Conservation (phyloP, 2,113 vertebrate species). For the Garra rufa region DNA sequence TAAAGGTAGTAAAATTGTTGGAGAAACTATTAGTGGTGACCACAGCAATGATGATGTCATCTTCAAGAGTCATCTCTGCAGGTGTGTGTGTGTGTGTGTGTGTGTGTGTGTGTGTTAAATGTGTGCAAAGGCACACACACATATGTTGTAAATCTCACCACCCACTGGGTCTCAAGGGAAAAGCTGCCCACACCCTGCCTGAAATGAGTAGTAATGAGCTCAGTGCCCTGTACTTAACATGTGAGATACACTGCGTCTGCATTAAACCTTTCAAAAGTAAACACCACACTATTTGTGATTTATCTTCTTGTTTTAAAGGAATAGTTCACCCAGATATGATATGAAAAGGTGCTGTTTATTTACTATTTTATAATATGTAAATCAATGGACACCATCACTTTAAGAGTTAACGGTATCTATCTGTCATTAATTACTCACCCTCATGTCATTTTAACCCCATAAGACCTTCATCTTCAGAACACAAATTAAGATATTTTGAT, state of each 20-base stretch:
- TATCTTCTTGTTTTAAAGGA: background rate
- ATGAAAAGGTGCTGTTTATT: background rate
- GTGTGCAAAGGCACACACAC: background rate
- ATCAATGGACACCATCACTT: too few relatives aligned
- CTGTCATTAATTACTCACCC: too few relatives aligned
- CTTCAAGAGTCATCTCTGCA: constrained; percentile 7
- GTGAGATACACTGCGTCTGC: background rate
- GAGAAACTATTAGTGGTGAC: background rate
- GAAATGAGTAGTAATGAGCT: constrained; percentile 25
- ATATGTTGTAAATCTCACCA: constrained; percentile 15
- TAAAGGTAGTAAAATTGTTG: background rate
- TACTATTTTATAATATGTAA: too few relatives aligned
- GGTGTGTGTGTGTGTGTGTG: constrained; percentile 42
- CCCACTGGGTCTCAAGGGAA: constrained; percentile 20
- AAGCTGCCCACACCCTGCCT: constrained; percentile 10
- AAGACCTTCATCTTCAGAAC: too few relatives aligned
- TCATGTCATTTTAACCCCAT: too few relatives aligned
- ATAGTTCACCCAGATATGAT: background rate
- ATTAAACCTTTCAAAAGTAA: constrained; percentile 1
- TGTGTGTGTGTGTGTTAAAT: constrained; percentile 45
- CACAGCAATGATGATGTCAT: constrained; percentile 18
- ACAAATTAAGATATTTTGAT: too few relatives aligned
- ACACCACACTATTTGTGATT: background rate
- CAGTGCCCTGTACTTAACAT: constrained; percentile 3
- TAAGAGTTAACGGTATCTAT: too few relatives aligned